Percentiles rank a stretch among this genome's conserved stretches.
phyloP scores from a whole-genome alignment of 1,140 invertebrate genomes.

The Trichonephila inaurata region DNA sequence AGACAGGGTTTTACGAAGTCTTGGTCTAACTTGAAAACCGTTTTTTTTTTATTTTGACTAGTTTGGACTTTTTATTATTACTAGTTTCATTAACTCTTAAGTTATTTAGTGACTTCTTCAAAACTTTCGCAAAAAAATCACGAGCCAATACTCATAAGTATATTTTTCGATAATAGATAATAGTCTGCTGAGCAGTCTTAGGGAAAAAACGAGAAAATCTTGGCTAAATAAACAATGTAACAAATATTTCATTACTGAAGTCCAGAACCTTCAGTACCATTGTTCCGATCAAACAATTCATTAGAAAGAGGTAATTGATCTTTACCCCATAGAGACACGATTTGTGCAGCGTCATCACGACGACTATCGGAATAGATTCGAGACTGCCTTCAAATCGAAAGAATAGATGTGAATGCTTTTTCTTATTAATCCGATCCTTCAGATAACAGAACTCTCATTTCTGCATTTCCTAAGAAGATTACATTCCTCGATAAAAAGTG shows the following conservation, averaged over 20 bases:
- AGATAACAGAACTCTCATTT: slow-evolving; percentile 32
- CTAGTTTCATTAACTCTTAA: no score
- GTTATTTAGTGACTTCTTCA: no score
- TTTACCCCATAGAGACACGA: background rate
- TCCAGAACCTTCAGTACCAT: background rate
- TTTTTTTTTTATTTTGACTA: no score
- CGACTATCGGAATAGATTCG: background rate
- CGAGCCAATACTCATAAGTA: no score
- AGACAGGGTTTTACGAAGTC: no score
- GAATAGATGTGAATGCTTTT: background rate
- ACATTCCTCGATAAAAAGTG: slow-evolving; percentile 6
- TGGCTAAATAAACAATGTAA: background rate
- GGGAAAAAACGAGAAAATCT: background rate
- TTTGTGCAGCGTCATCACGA: background rate
- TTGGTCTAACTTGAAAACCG: no score
- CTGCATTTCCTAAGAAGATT: slow-evolving; percentile 19
- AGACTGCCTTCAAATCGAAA: background rate
- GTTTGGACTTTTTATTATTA: no score
- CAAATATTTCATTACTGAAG: background rate
- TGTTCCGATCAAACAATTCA: slow-evolving; percentile 17
- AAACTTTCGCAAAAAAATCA: no score
- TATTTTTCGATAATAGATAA: background rate
- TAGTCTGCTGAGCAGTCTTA: background rate
- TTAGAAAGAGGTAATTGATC: background rate
- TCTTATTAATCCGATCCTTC: slow-evolving; percentile 10